Evolutionary conservation across 2,113 vertebrate genomes (phyloP).

Genomic region (Ceratotherium simum): DNA sequence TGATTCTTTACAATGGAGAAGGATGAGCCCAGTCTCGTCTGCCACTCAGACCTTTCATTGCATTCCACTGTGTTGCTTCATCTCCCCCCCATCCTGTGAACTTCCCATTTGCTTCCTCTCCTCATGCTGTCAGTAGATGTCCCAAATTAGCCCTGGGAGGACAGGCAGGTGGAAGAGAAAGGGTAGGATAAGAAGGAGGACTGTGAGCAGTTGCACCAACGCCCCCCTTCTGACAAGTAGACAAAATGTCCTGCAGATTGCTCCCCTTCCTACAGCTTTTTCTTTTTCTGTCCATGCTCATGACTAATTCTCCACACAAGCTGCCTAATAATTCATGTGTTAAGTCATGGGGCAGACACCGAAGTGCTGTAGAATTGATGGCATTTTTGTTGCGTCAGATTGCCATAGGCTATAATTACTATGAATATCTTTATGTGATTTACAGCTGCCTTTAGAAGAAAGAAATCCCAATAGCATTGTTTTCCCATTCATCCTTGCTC

Average conservation of each 20-base stretch:
- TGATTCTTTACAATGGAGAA: neutral
- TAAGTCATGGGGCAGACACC: neutral
- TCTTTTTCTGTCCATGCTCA: neutral
- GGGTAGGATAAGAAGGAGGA: neutral
- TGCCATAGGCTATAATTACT: constrained; percentile 69
- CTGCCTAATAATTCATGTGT: constrained; percentile 34
- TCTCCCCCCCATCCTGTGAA: neutral
- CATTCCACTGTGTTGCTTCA: too few relatives aligned
- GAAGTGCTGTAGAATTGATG: neutral
- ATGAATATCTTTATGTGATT: constrained; percentile 59
- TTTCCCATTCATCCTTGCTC: constrained; percentile 45
- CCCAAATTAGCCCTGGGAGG: neutral
- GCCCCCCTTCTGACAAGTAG: neutral
- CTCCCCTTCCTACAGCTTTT: neutral
- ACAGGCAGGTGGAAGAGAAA: neutral
- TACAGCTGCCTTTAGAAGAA: constrained; percentile 48
- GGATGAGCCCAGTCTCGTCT: neutral
- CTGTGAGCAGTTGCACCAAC: neutral
- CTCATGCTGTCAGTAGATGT: neutral
- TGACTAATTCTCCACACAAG: constrained; percentile 38
- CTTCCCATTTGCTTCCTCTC: neutral
- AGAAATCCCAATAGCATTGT: constrained; percentile 44
- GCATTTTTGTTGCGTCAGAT: constrained; percentile 59
- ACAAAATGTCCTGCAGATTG: neutral
- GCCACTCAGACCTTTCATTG: neutral